These are phyloP conservation scores for Atethmia centrago DNA, from an alignment of 2,888 invertebrate species.

Conservation along the genomic window DNA sequence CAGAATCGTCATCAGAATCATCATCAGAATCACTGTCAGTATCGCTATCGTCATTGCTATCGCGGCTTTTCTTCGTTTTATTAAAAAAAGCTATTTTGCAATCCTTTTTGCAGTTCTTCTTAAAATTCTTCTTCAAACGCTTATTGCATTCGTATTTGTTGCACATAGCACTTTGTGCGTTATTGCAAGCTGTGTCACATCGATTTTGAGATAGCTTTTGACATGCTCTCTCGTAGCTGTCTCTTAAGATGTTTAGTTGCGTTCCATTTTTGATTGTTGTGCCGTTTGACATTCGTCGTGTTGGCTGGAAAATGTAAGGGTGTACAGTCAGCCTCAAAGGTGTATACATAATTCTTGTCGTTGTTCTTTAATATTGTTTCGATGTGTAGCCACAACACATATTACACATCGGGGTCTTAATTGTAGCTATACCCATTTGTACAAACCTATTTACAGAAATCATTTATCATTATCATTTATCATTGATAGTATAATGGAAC, in stretches of 20 bases:
- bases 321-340: too few species aligned
- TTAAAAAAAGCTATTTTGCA: conserved; percentile 66
- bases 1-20: not conserved
- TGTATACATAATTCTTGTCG: too few species aligned
- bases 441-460: too few species aligned
- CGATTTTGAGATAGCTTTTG: conserved; percentile 65
- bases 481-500: too few species aligned
- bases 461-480: too few species aligned
- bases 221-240: conserved; percentile 74
- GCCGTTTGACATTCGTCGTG: conserved; percentile 22
- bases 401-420: too few species aligned
- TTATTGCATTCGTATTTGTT: conserved; percentile 57
- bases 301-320: conserved; percentile 3
- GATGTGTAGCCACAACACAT: too few species aligned
- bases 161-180: conserved; percentile 66
- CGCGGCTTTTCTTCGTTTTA: conserved; percentile 12
- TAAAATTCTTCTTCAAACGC: conserved; percentile 59
- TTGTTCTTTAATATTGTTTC: too few species aligned
- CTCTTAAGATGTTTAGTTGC: conserved; percentile 70
- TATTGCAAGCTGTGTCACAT: conserved; percentile 71
- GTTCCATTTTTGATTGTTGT: not conserved
- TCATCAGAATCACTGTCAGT: not conserved
- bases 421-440: too few species aligned
- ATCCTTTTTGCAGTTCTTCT: conserved; percentile 66
- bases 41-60: conserved; percentile 27